These are phyloP conservation scores for Mylabris sibirica DNA, from an alignment of 2,888 invertebrate species.

Conservation along the genomic window DNA sequence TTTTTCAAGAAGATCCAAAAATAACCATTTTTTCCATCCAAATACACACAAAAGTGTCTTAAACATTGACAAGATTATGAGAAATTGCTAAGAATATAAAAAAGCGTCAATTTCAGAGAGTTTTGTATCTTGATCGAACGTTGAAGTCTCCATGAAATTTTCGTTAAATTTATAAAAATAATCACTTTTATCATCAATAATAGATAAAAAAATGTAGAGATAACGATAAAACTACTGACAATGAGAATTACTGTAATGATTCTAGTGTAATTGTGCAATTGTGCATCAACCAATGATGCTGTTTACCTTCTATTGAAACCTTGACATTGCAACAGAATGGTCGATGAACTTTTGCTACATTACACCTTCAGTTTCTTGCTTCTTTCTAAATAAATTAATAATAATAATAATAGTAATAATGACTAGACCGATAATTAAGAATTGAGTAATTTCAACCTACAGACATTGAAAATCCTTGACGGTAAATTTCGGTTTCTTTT, in stretches of 20 bases:
- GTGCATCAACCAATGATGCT: slow-evolving; percentile 19
- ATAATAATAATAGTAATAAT: background rate
- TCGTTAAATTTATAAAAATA: background rate
- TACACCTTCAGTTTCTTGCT: background rate
- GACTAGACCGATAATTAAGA: background rate
- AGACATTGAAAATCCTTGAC: background rate
- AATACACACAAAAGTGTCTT: too few species aligned
- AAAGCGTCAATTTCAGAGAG: too few species aligned
- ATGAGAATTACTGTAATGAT: too few species aligned
- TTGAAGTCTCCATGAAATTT: background rate
- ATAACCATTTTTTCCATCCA: too few species aligned
- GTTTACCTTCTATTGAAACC: slow-evolving; percentile 37
- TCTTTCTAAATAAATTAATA: background rate
- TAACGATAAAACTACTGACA: background rate
- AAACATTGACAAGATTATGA: too few species aligned
- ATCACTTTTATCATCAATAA: background rate
- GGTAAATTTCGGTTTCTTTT: background rate
- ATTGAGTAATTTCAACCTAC: background rate
- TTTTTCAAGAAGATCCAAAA: too few species aligned
- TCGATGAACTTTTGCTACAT: slow-evolving; percentile 43
- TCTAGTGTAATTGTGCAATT: background rate
- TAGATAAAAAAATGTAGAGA: background rate
- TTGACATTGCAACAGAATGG: slow-evolving; percentile 44
- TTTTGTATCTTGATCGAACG: too few species aligned
- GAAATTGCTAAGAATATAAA: too few species aligned